Evolutionary conservation across 2,888 invertebrate species (phyloP).

Genomic region (Sepioteuthis lessoniana): DNA sequence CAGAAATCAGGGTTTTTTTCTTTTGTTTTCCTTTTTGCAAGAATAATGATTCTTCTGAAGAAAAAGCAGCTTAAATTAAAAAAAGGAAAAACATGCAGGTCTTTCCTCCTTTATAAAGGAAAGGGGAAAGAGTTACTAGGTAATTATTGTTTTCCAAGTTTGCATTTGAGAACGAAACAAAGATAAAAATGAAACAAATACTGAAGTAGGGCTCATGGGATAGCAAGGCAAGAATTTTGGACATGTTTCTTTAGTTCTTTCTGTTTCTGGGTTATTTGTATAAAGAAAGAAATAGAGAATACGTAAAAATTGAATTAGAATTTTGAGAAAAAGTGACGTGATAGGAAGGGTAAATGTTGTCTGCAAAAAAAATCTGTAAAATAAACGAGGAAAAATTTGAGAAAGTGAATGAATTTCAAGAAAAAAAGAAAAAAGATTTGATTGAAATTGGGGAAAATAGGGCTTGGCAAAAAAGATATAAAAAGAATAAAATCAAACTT

Average conservation of each 20-base stretch:
- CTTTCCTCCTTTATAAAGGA: not conserved
- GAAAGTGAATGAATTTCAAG: too few relatives aligned
- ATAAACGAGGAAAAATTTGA: too few relatives aligned
- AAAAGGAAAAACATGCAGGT: not conserved
- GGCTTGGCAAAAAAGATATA: too few relatives aligned
- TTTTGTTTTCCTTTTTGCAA: not conserved
- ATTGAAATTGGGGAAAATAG: too few relatives aligned
- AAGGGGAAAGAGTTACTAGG: not conserved
- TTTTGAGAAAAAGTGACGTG: too few relatives aligned
- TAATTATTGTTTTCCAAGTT: slow-evolving; percentile 4
- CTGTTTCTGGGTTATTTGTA: not conserved
- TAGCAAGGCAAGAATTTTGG: not conserved
- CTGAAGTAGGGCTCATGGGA: not conserved
- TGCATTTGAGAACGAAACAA: not conserved
- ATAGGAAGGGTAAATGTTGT: too few relatives aligned
- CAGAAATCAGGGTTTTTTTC: not conserved
- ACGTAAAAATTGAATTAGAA: not conserved
- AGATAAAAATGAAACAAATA: not conserved
- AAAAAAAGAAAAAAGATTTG: too few relatives aligned
- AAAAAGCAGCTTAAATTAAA: not conserved
- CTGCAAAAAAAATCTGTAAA: too few relatives aligned
- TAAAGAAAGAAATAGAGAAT: not conserved
- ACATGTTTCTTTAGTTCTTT: not conserved
- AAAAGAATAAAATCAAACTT: too few relatives aligned
- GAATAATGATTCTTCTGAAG: not conserved